Evolutionary conservation across 2,113 vertebrate genomes (phyloP).

Genomic region (Carassius auratus): DNA sequence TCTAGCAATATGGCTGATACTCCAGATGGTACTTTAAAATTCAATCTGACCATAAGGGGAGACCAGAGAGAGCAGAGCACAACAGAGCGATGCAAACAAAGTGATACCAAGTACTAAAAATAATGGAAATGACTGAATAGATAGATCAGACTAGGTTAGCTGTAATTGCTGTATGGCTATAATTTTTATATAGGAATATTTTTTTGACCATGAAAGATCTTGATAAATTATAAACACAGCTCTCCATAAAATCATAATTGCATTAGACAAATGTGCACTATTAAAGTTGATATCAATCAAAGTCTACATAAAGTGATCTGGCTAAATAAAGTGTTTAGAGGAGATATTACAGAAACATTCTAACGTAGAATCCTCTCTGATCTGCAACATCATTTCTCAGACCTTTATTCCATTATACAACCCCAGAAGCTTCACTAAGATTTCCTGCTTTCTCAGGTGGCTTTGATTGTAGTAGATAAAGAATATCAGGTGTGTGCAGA

Average conservation of each 20-base stretch:
- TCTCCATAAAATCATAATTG: not conserved
- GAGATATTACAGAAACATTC: not conserved
- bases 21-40: constrained; percentile 35
- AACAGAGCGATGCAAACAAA: not conserved
- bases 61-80: not conserved
- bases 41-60: not conserved
- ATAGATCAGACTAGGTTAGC: too few relatives aligned
- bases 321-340: not conserved
- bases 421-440: not conserved
- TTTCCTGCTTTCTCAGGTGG: not conserved
- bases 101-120: not conserved
- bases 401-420: not conserved
- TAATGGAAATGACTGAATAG: not conserved
- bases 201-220: not conserved
- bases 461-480: not conserved
- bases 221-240: constrained; percentile 19
- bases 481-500: constrained; percentile 55
- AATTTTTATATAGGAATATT: not conserved
- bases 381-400: not conserved
- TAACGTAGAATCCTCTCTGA: not conserved
- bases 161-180: too few relatives aligned
- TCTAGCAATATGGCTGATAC: constrained; percentile 2
- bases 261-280: not conserved
- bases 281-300: constrained; percentile 1
- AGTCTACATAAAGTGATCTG: constrained; percentile 11